A percentile compares a stretch with the other conserved stretches of the same genome.
phyloP scores from a whole-genome alignment of 2,113 vertebrate genomes.

The Oryzias curvinotus region DNA sequence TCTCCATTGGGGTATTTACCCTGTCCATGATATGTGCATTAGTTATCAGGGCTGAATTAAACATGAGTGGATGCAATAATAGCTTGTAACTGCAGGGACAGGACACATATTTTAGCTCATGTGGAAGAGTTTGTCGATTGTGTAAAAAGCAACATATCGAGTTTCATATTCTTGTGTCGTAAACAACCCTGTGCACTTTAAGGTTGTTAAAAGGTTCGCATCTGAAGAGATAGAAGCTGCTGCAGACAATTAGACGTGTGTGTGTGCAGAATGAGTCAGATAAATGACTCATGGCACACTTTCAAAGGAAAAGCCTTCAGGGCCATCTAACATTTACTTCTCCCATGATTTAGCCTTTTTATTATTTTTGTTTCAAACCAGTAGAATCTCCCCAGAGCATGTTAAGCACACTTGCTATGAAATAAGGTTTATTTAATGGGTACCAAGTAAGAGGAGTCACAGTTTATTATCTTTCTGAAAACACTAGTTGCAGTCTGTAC shows the following conservation, averaged over 20 bases:
- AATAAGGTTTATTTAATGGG: constrained; percentile 44
- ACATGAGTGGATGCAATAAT: constrained; percentile 5
- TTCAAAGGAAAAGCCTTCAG: constrained; percentile 23
- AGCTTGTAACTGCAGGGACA: neutral
- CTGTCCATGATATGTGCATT: neutral
- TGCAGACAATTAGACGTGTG: constrained; percentile 37
- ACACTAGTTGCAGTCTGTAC: constrained; percentile 4
- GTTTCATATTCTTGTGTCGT: constrained; percentile 7
- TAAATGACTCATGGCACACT: constrained; percentile 46
- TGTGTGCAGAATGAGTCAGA: constrained; percentile 33
- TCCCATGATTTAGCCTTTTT: constrained; percentile 31
- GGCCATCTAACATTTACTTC: constrained; percentile 42
- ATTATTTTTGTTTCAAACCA: constrained; percentile 7
- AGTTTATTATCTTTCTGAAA: constrained; percentile 26
- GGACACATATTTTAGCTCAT: neutral
- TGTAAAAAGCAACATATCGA: constrained; percentile 3
- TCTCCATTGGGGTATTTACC: constrained; percentile 10
- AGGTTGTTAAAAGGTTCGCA: constrained; percentile 12
- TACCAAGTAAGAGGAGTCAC: constrained; percentile 33
- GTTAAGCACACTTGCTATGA: constrained; percentile 32
- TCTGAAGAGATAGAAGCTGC: constrained; percentile 16
- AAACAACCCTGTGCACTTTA: constrained; percentile 7
- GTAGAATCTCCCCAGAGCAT: constrained; percentile 33
- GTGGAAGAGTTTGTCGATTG: neutral
- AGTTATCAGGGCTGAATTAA: constrained; percentile 6